These are phyloP conservation scores for Notoglanidium macrostoma DNA, from an alignment of 2,797 vertebrate species.

Conservation along the genomic window DNA sequence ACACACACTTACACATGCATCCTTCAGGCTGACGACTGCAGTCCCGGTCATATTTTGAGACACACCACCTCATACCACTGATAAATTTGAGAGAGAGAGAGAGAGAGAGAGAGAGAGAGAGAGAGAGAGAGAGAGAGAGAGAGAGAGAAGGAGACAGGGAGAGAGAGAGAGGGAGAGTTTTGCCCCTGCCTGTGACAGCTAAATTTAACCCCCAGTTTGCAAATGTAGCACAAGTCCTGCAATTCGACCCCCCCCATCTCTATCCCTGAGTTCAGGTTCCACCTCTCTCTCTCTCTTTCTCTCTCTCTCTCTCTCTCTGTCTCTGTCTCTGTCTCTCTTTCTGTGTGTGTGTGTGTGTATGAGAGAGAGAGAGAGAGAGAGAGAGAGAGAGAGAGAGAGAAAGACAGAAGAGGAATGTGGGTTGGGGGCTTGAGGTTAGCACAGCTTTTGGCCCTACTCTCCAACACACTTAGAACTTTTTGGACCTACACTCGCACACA, in stretches of 20 bases:
- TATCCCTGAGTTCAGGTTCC: constrained; percentile 73
- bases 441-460: constrained; percentile 65
- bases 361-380: constrained; percentile 55
- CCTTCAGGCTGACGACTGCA: constrained; percentile 77
- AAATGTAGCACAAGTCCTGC: constrained; percentile 86
- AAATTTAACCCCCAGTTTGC: constrained; percentile 85
- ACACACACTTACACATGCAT: constrained; percentile 54
- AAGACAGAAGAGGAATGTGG: constrained; percentile 62
- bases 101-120: neutral
- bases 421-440: constrained; percentile 62
- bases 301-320: neutral
- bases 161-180: constrained; percentile 38
- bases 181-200: constrained; percentile 67
- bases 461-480: constrained; percentile 58
- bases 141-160: neutral
- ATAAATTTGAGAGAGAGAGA: constrained; percentile 44
- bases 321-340: neutral
- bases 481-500: constrained; percentile 41
- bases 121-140: constrained; percentile 11
- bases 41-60: constrained; percentile 76
- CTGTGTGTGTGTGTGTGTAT: neutral
- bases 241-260: constrained; percentile 70
- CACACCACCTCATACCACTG: constrained; percentile 63
- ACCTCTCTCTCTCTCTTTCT: constrained; percentile 30
- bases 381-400: constrained; percentile 50